Base-by-base conservation (phyloP, 2,888 invertebrate species). In the Colletes collaris region DNA sequence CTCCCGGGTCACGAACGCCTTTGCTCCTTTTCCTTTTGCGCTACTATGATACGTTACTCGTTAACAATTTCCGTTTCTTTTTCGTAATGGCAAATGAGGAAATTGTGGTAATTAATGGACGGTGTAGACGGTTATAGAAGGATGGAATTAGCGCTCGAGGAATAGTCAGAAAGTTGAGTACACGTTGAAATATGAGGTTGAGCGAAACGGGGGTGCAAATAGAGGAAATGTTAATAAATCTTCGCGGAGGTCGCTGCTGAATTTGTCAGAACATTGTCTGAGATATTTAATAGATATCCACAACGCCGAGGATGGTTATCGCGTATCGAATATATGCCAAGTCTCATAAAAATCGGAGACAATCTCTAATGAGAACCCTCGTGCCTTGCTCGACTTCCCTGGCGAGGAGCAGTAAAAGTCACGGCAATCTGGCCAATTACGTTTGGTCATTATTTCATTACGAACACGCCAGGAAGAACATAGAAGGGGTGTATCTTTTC, bases 61-160 rank as follows among this genome's bases (percentile, higher is more conserved):
- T 76, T 78, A 76, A 78, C 68, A 60, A 58, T 68, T 56, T 52
- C 52, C 50, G 63, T n/a, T 73, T 49, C 59, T 55, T 67, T 49
- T 6, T 27, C 27, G 27, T 27, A 19, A 53, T 27, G 35, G 11
- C n/a, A 58, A 56, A 16, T 8, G 53, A 13, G 3, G 50, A 44
- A 35, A 44, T 5, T 40, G 44, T 13, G 65, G 60, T 63, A 67
- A 63, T 75, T 68, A 63, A 75, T 56, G 67, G 56, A 53, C 52
- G 35, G 46, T 59, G 59, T 64, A 53, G 53, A 46, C 10, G 64
- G 68, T 64, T 60, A 55, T 6, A 13, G 13, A 11, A 2, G 40
- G 16, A 13, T 11, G 19, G 16, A 58, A 76, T 49, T 58, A 16
- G 35, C 16, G 40, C 35, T 60, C 5, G 50, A 63, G 58, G 52